A percentile compares a stretch with the other conserved stretches of the same genome.
phyloP scores from a whole-genome alignment of 2,113 vertebrate species.

The Siphamia tubifer region DNA sequence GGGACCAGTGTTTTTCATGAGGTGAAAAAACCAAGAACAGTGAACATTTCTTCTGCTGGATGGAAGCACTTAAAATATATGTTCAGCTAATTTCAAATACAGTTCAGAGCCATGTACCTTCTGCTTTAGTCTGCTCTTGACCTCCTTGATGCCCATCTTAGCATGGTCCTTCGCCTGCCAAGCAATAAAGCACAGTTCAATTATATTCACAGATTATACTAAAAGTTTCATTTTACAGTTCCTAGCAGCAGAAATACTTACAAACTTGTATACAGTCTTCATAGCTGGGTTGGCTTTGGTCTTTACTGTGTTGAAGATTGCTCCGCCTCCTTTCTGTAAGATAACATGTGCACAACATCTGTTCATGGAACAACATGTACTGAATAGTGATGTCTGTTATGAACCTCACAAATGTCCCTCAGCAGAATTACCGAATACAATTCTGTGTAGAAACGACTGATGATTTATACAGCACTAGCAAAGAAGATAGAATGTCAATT shows the following conservation, averaged over 20 bases:
- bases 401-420: no score
- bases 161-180: slow-evolving; percentile 97
- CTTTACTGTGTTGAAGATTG: slow-evolving; percentile 95
- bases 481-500: no score
- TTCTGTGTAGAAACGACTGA: no score
- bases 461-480: no score
- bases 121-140: slow-evolving; percentile 81
- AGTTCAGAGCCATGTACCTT: slow-evolving; percentile 73
- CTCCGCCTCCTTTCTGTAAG: slow-evolving; percentile 96
- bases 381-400: no score
- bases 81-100: not conserved
- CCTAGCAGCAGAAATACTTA: slow-evolving; percentile 75
- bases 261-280: slow-evolving; percentile 98
- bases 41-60: not conserved
- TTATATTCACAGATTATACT: not conserved
- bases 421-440: no score
- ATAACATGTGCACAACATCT: not conserved
- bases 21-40: not conserved
- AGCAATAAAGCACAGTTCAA: slow-evolving; percentile 13
- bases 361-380: no score
- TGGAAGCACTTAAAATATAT: no score
- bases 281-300: slow-evolving; percentile 98
- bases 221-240: not conserved
- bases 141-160: slow-evolving; percentile 98
- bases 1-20: not conserved